These are phyloP conservation scores for Phycodurus eques DNA, from an alignment of 2,113 vertebrate species.

Conservation along the genomic window DNA sequence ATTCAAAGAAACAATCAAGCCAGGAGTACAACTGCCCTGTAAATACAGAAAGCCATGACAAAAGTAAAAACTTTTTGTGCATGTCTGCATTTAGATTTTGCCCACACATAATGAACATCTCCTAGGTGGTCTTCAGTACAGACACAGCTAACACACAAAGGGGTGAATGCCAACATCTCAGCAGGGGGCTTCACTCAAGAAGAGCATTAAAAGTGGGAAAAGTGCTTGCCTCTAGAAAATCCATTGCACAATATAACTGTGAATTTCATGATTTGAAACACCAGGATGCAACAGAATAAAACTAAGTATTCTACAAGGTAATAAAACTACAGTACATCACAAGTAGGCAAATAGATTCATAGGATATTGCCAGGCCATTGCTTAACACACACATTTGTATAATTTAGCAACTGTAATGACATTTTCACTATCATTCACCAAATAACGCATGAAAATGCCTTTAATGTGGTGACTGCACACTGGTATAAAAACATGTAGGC, in stretches of 20 bases:
- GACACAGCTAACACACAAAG: slow-evolving; percentile 45
- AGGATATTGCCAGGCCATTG: background rate
- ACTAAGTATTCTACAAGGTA: background rate
- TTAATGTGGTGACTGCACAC: slow-evolving; percentile 13
- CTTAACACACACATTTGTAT: background rate
- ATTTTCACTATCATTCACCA: background rate
- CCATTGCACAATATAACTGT: slow-evolving; percentile 33
- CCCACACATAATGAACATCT: slow-evolving; percentile 18
- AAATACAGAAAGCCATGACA: background rate
- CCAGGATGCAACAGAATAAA: slow-evolving; percentile 42
- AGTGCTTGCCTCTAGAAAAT: slow-evolving; percentile 15
- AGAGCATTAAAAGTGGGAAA: slow-evolving; percentile 27
- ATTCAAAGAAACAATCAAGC: background rate
- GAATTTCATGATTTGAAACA: slow-evolving; percentile 34
- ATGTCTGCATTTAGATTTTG: slow-evolving; percentile 39
- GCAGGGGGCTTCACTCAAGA: slow-evolving; percentile 36
- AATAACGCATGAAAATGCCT: background rate
- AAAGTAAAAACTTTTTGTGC: slow-evolving; percentile 9
- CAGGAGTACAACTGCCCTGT: background rate
- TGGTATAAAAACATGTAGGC: slow-evolving; percentile 37
- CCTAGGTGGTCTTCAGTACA: slow-evolving; percentile 2
- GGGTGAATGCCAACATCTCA: slow-evolving; percentile 50
- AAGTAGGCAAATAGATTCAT: background rate
- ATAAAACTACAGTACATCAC: background rate
- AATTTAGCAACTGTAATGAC: slow-evolving; percentile 5